Evolutionary conservation across 2,888 invertebrate species (phyloP).

Genomic region (Glaucopsyche alexis): DNA sequence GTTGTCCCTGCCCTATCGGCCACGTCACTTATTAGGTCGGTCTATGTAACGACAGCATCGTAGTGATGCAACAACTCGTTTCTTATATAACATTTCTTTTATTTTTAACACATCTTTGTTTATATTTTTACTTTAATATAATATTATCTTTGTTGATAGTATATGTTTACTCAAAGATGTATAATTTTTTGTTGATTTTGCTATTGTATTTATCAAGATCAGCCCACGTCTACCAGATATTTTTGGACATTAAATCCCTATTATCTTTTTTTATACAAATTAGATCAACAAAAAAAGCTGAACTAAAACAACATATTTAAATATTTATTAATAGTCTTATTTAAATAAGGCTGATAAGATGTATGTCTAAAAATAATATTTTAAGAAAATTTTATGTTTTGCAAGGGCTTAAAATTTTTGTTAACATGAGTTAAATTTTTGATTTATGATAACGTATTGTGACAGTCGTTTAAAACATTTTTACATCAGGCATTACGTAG

Average conservation of each 20-base stretch:
- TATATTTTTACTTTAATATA: neutral
- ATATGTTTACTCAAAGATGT: neutral
- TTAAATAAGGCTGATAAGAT: too few relatives aligned
- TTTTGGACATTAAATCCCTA: neutral
- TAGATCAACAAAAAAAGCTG: too few relatives aligned
- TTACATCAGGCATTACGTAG: neutral
- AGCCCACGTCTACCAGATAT: neutral
- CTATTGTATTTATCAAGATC: neutral
- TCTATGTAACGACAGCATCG: conserved; percentile 33
- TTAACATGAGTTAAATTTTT: too few relatives aligned
- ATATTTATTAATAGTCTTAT: too few relatives aligned
- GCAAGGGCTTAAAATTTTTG: too few relatives aligned
- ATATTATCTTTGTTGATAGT: neutral
- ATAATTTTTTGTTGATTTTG: neutral
- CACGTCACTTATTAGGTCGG: conserved; percentile 77
- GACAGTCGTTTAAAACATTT: neutral
- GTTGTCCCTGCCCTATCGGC: conserved; percentile 76
- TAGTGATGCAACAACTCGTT: conserved; percentile 17
- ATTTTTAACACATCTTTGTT: conserved; percentile 25
- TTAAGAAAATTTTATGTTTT: too few relatives aligned
- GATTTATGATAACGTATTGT: neutral
- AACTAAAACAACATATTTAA: neutral
- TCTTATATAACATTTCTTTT: neutral
- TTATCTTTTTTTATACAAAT: too few relatives aligned
- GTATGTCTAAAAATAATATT: neutral